Evolutionary conservation across 2,113 vertebrate genomes (phyloP).

Genomic region (Trematomus loennbergii): DNA sequence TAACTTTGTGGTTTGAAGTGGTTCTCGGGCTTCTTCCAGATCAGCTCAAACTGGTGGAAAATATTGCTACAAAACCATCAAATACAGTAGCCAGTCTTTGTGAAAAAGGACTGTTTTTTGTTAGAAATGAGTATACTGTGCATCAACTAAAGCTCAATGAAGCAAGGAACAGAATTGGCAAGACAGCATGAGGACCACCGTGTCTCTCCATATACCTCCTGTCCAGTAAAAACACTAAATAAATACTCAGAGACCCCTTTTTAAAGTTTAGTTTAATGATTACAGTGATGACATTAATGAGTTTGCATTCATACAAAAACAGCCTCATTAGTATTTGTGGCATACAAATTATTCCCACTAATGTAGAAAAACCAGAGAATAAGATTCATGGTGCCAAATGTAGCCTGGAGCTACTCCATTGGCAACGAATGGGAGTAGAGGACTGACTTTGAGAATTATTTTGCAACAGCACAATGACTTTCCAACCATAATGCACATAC

Average conservation of each 20-base stretch:
- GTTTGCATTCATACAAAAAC: background rate
- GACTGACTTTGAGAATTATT: constrained; percentile 34
- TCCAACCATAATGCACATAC: constrained; percentile 4
- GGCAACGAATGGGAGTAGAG: background rate
- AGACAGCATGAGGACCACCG: background rate
- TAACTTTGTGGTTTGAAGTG: too few species aligned
- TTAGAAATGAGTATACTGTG: background rate
- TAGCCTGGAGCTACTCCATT: constrained; percentile 19
- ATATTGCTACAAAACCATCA: too few species aligned
- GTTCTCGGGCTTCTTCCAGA: too few species aligned
- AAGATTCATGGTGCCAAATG: background rate
- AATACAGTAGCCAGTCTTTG: background rate
- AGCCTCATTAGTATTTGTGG: background rate
- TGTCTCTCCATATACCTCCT: background rate
- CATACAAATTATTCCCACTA: background rate
- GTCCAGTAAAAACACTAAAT: constrained; percentile 37
- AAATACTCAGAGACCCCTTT: background rate
- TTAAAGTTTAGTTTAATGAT: background rate
- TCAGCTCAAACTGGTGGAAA: too few species aligned
- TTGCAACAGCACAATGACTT: constrained; percentile 10
- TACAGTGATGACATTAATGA: background rate
- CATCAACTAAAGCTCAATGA: too few species aligned
- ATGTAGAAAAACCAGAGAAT: constrained; percentile 6
- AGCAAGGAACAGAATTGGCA: background rate
- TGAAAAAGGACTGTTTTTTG: background rate